Evolutionary conservation across 2,113 vertebrate species (phyloP), one percentile per base, ranked within the genome.

Genomic region (Triplophysa siluroides): DNA sequence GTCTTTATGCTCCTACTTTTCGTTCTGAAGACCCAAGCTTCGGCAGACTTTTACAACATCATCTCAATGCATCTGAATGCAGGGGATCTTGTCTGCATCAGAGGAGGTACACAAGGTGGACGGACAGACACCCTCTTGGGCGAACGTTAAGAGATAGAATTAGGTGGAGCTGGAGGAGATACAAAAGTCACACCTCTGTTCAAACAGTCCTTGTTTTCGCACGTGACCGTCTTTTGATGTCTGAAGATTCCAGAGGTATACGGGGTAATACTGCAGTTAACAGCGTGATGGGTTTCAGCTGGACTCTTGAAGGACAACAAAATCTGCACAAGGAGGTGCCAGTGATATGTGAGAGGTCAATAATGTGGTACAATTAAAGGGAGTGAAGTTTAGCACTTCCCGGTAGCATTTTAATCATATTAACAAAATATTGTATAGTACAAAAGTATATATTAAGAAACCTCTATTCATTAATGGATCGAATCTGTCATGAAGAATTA

Each of bases 181-280:
- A 62, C 18, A 54, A 50, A 85, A 87, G 83, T 90, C 85, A 84
- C 86, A 89, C 87, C 87, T 83, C 84, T 83, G 70, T 83, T 84
- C 78, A 79, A 89, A 85, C 73, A 71, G 43, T 67, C 72, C 43
- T 77, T 80, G 67, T 66, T 83, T 85, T 88, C 45, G 52, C 82
- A 76, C 76, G 75, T 72, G 67, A 62, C 2, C 33, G 73, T 52
- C 73, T 84, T 88, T 91, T 85, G 83, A 89, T 88, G 85, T 90
- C 73, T 69, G 43, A 33, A 26, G 69, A 60, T 33, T 18, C 47
- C 70, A 72, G 72, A 66, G 66, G 52, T 76, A 78, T 85, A 74
- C 70, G 78, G 65, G 29, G 60, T 72, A 45, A 73, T 78, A 82
- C 78, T 72, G 71, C 73, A 54, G 61, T 72, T 83, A 76, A 76